Percentiles rank a stretch among this genome's conserved stretches.
These are phyloP conservation scores for Palythoa grandiflora DNA, from an alignment of 92 coral and sea anemone species.

Conservation along the genomic window DNA sequence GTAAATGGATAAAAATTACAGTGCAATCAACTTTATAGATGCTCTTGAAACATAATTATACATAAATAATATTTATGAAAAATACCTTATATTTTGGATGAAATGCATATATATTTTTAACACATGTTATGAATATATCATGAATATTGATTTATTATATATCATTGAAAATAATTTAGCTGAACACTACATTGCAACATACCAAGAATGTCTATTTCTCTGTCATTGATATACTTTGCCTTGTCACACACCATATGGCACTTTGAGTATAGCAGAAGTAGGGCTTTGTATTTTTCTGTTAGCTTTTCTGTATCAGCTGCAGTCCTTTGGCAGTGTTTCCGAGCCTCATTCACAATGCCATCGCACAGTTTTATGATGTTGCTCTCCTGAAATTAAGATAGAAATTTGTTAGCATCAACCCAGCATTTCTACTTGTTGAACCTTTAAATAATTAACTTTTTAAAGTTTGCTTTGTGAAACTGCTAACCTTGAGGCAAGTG, in stretches of 20 bases:
- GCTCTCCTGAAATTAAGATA: constrained; percentile 37
- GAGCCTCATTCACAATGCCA: not conserved
- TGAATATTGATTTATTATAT: not conserved
- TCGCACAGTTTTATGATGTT: constrained; percentile 60
- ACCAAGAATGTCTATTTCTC: constrained; percentile 21
- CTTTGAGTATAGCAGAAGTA: not conserved
- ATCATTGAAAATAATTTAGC: not conserved
- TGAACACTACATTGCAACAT: not conserved
- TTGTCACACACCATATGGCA: constrained; percentile 8
- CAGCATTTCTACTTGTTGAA: constrained; percentile 30
- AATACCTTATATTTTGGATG: not conserved
- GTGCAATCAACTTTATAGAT: not conserved
- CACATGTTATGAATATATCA: not conserved
- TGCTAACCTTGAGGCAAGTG: constrained; percentile 41
- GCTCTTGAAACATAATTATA: not conserved
- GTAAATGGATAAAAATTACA: not conserved
- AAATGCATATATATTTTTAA: not conserved
- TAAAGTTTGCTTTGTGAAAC: not conserved
- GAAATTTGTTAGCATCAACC: not conserved
- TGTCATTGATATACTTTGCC: constrained; percentile 26
- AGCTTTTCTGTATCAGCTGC: constrained; percentile 23
- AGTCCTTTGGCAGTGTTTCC: not conserved
- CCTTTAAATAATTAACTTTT: not conserved
- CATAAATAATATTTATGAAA: no score
- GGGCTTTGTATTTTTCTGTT: not conserved